Conservation (phyloP, 2,113 vertebrate species). For the Smithornis capensis region DNA sequence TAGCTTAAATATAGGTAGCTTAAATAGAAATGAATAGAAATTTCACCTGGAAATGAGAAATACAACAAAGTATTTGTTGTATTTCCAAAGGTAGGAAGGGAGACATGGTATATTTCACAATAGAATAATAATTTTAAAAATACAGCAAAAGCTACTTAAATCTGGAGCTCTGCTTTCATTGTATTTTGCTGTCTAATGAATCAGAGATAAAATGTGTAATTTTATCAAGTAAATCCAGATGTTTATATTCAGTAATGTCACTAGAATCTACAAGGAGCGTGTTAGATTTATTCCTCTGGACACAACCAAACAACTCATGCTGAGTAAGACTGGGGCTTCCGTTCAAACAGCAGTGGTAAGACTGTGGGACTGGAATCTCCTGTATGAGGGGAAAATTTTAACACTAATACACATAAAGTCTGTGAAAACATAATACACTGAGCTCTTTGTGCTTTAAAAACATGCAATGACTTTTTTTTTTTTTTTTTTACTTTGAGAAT, state of each 20-base stretch:
- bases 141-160: not conserved
- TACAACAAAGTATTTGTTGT: not conserved
- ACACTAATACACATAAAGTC: not conserved
- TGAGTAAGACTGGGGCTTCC: constrained; percentile 7
- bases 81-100: not conserved
- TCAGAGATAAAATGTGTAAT: not conserved
- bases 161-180: not conserved
- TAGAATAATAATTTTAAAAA: not conserved
- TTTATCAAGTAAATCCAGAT: not conserved
- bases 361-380: constrained; percentile 50
- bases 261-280: not conserved
- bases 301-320: not conserved
- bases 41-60: not conserved
- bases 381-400: constrained; percentile 40
- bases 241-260: not conserved
- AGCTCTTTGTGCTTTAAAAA: constrained; percentile 34
- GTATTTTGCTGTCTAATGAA: not conserved
- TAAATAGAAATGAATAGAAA: not conserved
- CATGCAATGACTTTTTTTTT: not conserved
- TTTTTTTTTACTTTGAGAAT: constrained; percentile 3
- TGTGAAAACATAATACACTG: constrained; percentile 41
- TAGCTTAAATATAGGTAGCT: no score
- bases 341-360: constrained; percentile 47
- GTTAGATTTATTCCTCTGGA: not conserved
- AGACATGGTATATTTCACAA: not conserved